These are phyloP conservation scores for Holacanthus passer DNA, from an alignment of 2,113 vertebrate species.

Conservation along the genomic window DNA sequence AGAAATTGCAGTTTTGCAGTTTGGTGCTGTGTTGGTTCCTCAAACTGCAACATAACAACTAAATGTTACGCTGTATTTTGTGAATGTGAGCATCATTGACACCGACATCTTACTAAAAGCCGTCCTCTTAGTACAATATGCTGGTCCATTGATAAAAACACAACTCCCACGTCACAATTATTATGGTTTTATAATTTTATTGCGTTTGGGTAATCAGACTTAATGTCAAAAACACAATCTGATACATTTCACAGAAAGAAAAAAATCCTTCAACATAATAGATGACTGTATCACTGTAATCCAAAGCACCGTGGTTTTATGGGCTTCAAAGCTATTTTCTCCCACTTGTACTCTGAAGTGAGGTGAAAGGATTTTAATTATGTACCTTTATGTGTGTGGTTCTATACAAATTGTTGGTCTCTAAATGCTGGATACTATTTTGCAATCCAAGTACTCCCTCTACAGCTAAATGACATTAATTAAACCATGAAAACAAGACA, in stretches of 20 bases:
- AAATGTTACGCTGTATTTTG: not conserved
- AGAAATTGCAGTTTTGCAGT: too few species aligned
- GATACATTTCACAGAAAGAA: conserved; percentile 38
- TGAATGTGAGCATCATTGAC: not conserved
- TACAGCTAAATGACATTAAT: conserved; percentile 14
- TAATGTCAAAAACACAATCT: conserved; percentile 40
- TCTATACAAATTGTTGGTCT: conserved; percentile 20
- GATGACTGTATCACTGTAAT: not conserved
- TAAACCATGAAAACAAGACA: conserved; percentile 13
- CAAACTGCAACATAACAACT: not conserved
- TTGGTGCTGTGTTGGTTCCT: too few species aligned
- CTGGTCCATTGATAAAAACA: not conserved
- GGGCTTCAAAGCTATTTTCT: not conserved
- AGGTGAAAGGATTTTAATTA: not conserved
- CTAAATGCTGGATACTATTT: conserved; percentile 10
- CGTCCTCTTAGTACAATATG: not conserved
- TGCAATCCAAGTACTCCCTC: not conserved
- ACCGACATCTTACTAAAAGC: not conserved
- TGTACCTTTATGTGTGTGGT: not conserved
- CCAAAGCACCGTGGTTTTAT: conserved; percentile 26
- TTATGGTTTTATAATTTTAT: conserved; percentile 62
- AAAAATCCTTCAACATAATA: not conserved
- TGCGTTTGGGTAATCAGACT: conserved; percentile 35
- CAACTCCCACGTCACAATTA: not conserved
- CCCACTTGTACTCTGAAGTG: not conserved